These are phyloP conservation scores for Lysiphlebus fabarum DNA, from an alignment of 1,140 invertebrate species.

Conservation along the genomic window DNA sequence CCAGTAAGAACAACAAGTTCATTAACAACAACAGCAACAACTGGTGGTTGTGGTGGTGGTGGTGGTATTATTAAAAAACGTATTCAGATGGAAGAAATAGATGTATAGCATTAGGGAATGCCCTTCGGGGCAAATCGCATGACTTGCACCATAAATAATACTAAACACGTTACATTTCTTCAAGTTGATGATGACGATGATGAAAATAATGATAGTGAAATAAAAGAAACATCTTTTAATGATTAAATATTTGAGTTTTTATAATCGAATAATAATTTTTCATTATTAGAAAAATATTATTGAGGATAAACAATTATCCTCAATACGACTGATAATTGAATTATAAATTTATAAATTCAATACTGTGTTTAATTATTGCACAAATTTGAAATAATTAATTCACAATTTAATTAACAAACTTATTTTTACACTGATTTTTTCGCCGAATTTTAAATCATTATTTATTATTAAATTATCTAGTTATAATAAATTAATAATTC, in stretches of 20 bases:
- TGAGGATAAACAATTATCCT: not conserved
- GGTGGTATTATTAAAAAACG: constrained; percentile 61
- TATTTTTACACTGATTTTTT: too few species aligned
- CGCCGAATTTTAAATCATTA: too few species aligned
- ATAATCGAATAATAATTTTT: constrained; percentile 2
- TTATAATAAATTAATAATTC: too few species aligned
- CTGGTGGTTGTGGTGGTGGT: constrained; percentile 43
- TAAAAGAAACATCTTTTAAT: constrained; percentile 28
- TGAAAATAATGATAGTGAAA: constrained; percentile 48
- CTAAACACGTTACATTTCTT: constrained; percentile 51
- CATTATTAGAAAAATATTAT: not conserved
- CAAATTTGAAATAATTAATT: not conserved
- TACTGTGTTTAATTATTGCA: not conserved
- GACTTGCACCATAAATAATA: constrained; percentile 15
- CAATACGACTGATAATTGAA: not conserved
- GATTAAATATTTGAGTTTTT: constrained; percentile 18
- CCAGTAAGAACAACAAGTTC: constrained; percentile 51
- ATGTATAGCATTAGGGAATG: constrained; percentile 62
- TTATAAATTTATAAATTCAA: not conserved
- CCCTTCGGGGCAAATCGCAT: constrained; percentile 44
- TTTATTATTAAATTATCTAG: too few species aligned
- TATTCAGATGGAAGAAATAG: constrained; percentile 66
- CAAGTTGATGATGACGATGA: constrained; percentile 41
- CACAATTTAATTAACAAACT: too few species aligned
- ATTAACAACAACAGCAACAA: constrained; percentile 34